These are phyloP conservation scores for Samia ricini DNA, from an alignment of 1,140 invertebrate species.

Conservation along the genomic window DNA sequence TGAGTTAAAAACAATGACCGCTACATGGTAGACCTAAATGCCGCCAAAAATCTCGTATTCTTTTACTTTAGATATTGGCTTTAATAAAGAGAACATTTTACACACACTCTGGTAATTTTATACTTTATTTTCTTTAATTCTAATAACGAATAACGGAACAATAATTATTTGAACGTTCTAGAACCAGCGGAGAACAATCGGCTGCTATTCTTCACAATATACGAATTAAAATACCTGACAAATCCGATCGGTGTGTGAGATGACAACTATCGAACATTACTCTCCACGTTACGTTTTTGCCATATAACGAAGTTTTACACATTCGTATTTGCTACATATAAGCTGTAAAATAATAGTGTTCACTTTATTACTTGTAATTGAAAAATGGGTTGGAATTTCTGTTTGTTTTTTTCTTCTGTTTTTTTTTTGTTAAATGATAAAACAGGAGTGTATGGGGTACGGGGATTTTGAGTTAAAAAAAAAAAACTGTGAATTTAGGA, in stretches of 20 bases:
- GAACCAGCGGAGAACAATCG: slow-evolving; percentile 43
- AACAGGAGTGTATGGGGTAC: slow-evolving; percentile 11
- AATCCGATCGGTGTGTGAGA: slow-evolving; percentile 73
- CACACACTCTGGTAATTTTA: too few relatives aligned
- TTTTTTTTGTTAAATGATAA: not conserved
- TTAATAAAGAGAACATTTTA: too few relatives aligned
- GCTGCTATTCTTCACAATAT: slow-evolving; percentile 73
- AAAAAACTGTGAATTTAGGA: slow-evolving; percentile 13
- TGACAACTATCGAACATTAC: slow-evolving; percentile 66
- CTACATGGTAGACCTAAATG: too few relatives aligned
- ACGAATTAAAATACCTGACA: slow-evolving; percentile 76
- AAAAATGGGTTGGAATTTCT: slow-evolving; percentile 10
- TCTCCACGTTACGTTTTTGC: slow-evolving; percentile 64
- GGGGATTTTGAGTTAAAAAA: slow-evolving; percentile 1
- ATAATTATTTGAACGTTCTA: slow-evolving; percentile 42
- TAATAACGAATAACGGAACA: slow-evolving; percentile 8
- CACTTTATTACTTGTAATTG: slow-evolving; percentile 61
- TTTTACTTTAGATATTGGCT: too few relatives aligned
- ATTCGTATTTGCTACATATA: slow-evolving; percentile 65
- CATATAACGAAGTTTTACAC: slow-evolving; percentile 67
- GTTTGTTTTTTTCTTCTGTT: not conserved
- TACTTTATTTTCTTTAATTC: not conserved
- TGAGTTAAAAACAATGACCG: too few relatives aligned
- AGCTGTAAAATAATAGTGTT: slow-evolving; percentile 75
- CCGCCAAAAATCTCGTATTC: too few relatives aligned